phyloP scores from a whole-genome alignment of 1,140 invertebrate genomes.

The Drosophila chauvacae region DNA sequence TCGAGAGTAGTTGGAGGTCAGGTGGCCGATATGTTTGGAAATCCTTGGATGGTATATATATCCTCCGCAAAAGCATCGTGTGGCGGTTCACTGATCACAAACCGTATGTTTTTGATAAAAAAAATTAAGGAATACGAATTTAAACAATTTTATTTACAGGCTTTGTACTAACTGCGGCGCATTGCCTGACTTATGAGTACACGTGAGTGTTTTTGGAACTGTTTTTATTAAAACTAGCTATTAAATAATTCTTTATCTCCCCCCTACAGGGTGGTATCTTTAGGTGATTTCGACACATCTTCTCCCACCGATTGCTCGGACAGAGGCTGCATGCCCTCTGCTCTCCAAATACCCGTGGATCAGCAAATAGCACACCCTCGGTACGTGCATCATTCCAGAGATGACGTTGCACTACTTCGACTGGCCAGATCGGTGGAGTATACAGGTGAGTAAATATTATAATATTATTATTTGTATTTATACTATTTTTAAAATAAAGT shows the following conservation, averaged over 20 bases:
- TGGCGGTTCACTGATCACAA: background rate
- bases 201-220: background rate
- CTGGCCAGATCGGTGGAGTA: background rate
- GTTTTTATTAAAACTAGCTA: background rate
- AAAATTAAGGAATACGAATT: background rate
- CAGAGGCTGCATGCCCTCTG: background rate
- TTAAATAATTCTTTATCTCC: background rate
- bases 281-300: background rate
- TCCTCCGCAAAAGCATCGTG: background rate
- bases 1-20: background rate
- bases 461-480: background rate
- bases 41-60: background rate
- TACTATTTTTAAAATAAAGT: background rate
- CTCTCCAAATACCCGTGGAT: background rate
- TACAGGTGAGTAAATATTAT: background rate
- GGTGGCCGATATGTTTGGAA: background rate
- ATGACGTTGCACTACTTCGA: background rate
- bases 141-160: background rate
- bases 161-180: background rate
- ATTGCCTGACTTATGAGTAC: background rate
- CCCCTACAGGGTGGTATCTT: background rate
- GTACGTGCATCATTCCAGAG: background rate
- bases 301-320: background rate
- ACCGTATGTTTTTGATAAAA: background rate
- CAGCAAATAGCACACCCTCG: background rate